Percentiles rank a stretch among this genome's conserved stretches.
Evolutionary conservation across 2,113 vertebrate genomes (phyloP).

Genomic region (Anarrhichthys ocellatus): DNA sequence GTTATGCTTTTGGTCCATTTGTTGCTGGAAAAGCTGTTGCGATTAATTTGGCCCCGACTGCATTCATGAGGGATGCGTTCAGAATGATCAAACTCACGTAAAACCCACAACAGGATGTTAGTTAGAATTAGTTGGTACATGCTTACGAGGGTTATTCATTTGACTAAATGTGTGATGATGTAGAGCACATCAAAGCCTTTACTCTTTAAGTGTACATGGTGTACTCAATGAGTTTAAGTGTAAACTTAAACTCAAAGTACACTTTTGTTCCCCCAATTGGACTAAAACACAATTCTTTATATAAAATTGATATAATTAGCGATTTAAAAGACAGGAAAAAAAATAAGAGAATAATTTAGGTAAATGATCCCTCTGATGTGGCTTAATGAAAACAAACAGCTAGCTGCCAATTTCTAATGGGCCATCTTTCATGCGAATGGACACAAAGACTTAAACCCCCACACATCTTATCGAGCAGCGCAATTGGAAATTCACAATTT

Average conservation of each 20-base stretch:
- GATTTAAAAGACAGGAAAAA: constrained; percentile 45
- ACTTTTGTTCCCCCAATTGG: background rate
- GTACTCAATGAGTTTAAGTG: background rate
- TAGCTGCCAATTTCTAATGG: constrained; percentile 74
- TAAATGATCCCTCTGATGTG: constrained; percentile 80
- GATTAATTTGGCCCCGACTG: too few species aligned
- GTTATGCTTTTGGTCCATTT: background rate
- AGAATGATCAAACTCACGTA: background rate
- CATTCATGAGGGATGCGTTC: background rate
- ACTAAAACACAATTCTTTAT: constrained; percentile 42
- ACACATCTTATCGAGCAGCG: constrained; percentile 70
- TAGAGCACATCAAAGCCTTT: background rate
- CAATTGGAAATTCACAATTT: constrained; percentile 76
- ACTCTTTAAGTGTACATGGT: background rate
- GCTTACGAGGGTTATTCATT: background rate
- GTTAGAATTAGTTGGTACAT: background rate
- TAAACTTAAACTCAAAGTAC: constrained; percentile 3
- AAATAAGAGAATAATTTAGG: constrained; percentile 76
- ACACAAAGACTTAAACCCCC: constrained; percentile 80
- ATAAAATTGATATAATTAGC: constrained; percentile 37
- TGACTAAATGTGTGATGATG: background rate
- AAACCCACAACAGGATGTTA: background rate
- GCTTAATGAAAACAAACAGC: constrained; percentile 77
- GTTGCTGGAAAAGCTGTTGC: background rate
- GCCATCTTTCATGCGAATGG: constrained; percentile 78